Base-by-base conservation (phyloP, 2,888 invertebrate genomes). In the Limnephilus rhombicus region DNA sequence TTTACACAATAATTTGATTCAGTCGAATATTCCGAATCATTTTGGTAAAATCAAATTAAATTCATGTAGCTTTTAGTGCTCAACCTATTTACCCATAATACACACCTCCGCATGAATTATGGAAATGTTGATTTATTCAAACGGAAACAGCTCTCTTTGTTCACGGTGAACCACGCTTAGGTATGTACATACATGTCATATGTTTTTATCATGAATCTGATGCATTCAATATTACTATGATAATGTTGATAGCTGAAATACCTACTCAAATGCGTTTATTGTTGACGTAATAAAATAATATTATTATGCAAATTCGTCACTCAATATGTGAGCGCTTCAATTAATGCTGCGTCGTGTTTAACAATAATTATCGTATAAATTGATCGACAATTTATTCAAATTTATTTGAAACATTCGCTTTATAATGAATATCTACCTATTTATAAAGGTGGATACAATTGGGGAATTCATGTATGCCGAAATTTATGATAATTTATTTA, bases 141-240 rank as follows among this genome's bases (percentile, higher is more conserved):
- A 83, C 83, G 88, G 89, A 91, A 88, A 83, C 83, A 34, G 53
- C 24, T 41, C 45, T 9, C 41, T 91, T 89, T 89, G 88, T 91
- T 68, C 89, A 91, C 89, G 89, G 24, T 83, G 82, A 90, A 49
- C 90, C 34, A 85, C n/a, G 9, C 68, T 68, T 68, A 68, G 45
- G 45, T 45, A 45, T 45, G 2, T 68, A 68, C 68, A 68, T 68
- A 68, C 68, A 68, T 0, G 68, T 18, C 68, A 37, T 68, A 83
- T 90, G 85, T 85, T 68, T 90, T 85, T 85, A 85, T 90, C 83
- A 15, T 37, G 85, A 53, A 81, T 37, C 82, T 85, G 90, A 90
- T 85, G 85, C 85, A 85, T 90, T 90, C 85, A 85, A 41, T 85
- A 90, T 85, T 90, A 37, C 68, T 24, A 24, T 68, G 68, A 68